These are phyloP conservation scores for Corapipo altera DNA, from an alignment of 2,113 vertebrate genomes.

Conservation along the genomic window DNA sequence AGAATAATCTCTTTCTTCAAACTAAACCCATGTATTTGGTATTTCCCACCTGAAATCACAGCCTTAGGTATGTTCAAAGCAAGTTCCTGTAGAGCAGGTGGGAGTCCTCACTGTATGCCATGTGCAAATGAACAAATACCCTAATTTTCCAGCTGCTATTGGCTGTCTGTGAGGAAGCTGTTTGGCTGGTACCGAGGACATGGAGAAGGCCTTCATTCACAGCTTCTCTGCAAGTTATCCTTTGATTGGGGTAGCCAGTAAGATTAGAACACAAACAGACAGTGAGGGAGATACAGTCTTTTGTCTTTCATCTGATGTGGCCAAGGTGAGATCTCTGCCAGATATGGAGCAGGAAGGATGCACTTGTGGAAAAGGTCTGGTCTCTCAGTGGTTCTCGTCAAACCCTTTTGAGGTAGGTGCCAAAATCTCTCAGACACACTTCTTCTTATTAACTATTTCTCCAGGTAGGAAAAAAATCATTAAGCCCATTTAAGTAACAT, in stretches of 20 bases:
- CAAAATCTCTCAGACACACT: background rate
- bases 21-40: background rate
- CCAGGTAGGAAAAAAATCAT: background rate
- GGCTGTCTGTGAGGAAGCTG: background rate
- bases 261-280: background rate
- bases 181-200: background rate
- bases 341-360: background rate
- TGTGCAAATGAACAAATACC: background rate
- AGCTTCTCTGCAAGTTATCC: background rate
- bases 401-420: background rate
- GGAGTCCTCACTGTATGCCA: background rate
- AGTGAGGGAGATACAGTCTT: background rate
- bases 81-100: background rate
- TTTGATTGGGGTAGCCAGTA: background rate
- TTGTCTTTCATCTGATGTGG: background rate
- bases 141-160: background rate
- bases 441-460: background rate
- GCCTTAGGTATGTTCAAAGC: background rate
- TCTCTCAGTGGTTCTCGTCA: background rate
- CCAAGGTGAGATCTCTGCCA: background rate
- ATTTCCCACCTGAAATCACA: background rate
- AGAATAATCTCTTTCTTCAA: background rate
- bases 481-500: background rate
- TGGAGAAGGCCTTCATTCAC: background rate
- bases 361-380: background rate